Base-by-base conservation (phyloP, 1,140 invertebrate genomes). In the Trissolcus basalis region DNA sequence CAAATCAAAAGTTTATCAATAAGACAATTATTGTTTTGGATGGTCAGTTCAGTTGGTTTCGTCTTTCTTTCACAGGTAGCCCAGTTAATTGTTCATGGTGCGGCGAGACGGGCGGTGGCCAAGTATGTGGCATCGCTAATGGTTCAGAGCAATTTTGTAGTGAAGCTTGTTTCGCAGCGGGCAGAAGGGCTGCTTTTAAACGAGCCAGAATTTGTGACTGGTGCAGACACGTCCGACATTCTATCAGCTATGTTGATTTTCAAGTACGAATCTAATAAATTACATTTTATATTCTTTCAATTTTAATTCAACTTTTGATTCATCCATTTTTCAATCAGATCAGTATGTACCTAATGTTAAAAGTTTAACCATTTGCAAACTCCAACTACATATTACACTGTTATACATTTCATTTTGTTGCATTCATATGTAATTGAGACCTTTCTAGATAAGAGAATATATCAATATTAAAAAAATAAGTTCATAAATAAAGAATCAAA, bases 121-220 rank as follows among this genome's bases (percentile, higher is more conserved):
- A 76, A 15, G 48, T 81, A 16, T 80, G 63, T 36, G 78, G 78
- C 41, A 68, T 77, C 19, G 73, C 75, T 27, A 80, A 73, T 54
- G 68, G 74, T 61, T 69, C 81, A 9, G 80, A 78, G 58, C 79
- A 81, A 41, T 86, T 86, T 59, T 97, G 96, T 82, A 96, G 94
- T 1, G 95, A 97, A 83, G 88, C 95, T 15, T 97, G 96, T 87
- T 97, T 97, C 87, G 93, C 94, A 7, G 95, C 96, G 81, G 96
- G 94, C 11, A 89, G 95, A 49, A 88, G 95, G 44, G 95, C 96
- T 0, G 95, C 94, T 67, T 96, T 96, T 86, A 97, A 97, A 85
- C 93, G 94, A 77, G 95, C 95, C 61, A 96, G 96, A 86, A 94
- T 94, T n/a, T 97, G 96, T 83, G 95, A 97, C 85, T 97, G 96